phyloP scores from a whole-genome alignment of 2,888 invertebrate genomes.

The Psococerastis gibbosa region DNA sequence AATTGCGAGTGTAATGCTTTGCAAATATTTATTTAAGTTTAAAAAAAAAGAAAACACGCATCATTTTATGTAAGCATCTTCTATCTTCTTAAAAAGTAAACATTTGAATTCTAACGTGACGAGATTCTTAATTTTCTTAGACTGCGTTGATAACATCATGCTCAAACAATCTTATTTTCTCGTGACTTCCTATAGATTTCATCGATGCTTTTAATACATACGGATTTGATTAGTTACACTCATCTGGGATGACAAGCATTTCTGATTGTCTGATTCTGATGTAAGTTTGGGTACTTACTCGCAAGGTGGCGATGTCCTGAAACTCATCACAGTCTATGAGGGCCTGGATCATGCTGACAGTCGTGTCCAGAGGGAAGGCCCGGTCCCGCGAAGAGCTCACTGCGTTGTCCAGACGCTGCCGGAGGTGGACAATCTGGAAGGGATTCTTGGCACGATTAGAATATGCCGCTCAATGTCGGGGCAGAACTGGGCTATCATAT shows the following conservation, averaged over 20 bases:
- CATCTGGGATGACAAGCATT: too few species aligned
- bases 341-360: slow-evolving; percentile 74
- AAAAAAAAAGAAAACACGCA: too few species aligned
- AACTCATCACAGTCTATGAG: slow-evolving; percentile 93
- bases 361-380: slow-evolving; percentile 62
- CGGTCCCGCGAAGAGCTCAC: slow-evolving; percentile 71
- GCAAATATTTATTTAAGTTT: too few species aligned
- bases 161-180: background rate
- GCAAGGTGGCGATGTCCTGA: slow-evolving; percentile 80
- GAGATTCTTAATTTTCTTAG: too few species aligned
- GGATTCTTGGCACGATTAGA: too few species aligned
- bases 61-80: too few species aligned
- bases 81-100: too few species aligned
- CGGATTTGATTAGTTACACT: background rate
- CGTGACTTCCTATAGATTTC: background rate
- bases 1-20: too few species aligned
- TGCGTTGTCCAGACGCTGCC: slow-evolving; percentile 71
- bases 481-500: background rate
- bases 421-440: slow-evolving; percentile 53
- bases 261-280: background rate
- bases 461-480: too few species aligned
- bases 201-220: background rate
- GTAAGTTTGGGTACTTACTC: slow-evolving; percentile 23
- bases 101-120: too few species aligned
- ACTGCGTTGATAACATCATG: background rate